Conservation (phyloP, 2,888 invertebrate genomes). For the Malacosoma neustria region DNA sequence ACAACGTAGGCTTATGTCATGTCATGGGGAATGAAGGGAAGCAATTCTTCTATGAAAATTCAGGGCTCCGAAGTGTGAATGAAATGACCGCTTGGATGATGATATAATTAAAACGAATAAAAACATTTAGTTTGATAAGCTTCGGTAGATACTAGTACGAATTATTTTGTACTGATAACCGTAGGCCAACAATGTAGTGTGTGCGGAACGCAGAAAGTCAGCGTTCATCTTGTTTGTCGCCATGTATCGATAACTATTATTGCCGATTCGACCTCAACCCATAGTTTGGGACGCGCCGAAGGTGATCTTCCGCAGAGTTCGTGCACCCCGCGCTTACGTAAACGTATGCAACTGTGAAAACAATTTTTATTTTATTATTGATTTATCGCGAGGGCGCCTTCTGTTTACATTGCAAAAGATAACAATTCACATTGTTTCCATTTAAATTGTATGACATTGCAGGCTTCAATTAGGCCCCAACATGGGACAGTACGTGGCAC, state of each 20-base stretch:
- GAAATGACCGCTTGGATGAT: too few species aligned
- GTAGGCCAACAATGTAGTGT: too few species aligned
- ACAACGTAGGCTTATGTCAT: too few species aligned
- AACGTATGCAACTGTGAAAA: slow-evolving; percentile 56
- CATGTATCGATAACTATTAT: slow-evolving; percentile 58
- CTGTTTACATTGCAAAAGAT: slow-evolving; percentile 8
- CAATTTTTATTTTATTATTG: slow-evolving; percentile 30
- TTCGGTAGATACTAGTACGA: too few species aligned
- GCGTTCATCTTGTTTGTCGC: slow-evolving; percentile 48
- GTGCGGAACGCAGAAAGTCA: slow-evolving; percentile 20
- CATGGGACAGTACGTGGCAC: too few species aligned
- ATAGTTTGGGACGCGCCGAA: slow-evolving; percentile 62
- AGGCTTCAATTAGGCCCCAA: too few species aligned
- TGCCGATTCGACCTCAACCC: slow-evolving; percentile 58
- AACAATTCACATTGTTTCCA: background rate
- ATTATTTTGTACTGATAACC: too few species aligned
- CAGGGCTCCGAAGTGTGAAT: too few species aligned
- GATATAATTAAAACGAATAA: too few species aligned
- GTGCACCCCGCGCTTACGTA: slow-evolving; percentile 59
- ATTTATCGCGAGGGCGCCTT: slow-evolving; percentile 26
- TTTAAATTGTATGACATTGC: background rate
- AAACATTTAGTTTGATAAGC: too few species aligned
- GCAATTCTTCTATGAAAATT: too few species aligned
- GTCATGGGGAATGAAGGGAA: too few species aligned
- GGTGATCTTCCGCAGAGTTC: slow-evolving; percentile 57